Base-by-base conservation (phyloP, 2,113 vertebrate genomes). In the Cranoglanis bouderius region DNA sequence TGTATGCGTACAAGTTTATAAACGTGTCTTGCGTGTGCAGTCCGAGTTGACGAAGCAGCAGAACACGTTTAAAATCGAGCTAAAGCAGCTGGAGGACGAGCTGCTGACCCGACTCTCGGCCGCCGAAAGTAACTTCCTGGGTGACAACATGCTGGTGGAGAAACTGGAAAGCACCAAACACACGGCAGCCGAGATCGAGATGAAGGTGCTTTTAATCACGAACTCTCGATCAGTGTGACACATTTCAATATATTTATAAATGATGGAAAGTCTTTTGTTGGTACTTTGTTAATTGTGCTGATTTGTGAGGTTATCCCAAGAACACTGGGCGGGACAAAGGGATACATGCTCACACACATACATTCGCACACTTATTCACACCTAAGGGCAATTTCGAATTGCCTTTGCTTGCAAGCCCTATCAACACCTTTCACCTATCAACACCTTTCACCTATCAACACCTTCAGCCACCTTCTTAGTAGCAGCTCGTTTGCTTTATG, bases 41-140 rank as follows among this genome's bases (percentile, higher is more conserved):
- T 94, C 94, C 91, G 94, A 96, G 70, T 90, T 96, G 86, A 93
- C 94, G 89, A 96, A 95, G 93, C 95, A 97, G 92, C 96, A 96
- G 95, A 96, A 97, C 91, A 93, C 96, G 90, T 97, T 97, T 93
- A 96, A 96, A 96, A 97, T 96, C 65, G 93, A 97, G 91, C 92
- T 97, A 94, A 97, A 96, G 94, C 95, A 96, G 82, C 93, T 96
- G 93, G 96, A 96, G 92, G 95, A 97, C 86, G 95, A 97, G 93
- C 93, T 96, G 90, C 92, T 93, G 83, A 92, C 92, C 65, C 89
- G 93, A 82, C 94, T 98, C 90, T 95, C 95, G 1, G 95, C 95
- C 4, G 93, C 94, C 21, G 94, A 95, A 85, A 95, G 94, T 88
- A 94, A 96, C 94, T 97, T 97, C 90, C 93, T 97, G 77, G 55